Evolutionary conservation across 2,888 invertebrate genomes (phyloP).

Genomic region (Masnerella sp.): DNA sequence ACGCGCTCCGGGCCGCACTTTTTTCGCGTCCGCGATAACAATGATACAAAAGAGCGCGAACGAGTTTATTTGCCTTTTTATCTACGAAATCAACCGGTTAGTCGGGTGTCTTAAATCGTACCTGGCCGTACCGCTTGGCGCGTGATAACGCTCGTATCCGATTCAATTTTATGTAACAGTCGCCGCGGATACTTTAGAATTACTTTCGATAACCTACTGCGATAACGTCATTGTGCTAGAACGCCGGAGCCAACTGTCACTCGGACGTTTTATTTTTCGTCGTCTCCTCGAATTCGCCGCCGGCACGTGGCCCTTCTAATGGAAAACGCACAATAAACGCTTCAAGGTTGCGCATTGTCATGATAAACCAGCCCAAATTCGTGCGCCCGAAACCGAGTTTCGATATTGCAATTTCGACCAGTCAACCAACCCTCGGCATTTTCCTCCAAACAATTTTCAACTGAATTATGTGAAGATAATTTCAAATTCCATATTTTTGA

Average conservation of each 20-base stretch:
- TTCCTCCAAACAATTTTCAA: no score
- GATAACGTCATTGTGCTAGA: slow-evolving; percentile 51
- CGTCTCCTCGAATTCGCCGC: slow-evolving; percentile 16
- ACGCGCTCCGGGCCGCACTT: slow-evolving; percentile 22
- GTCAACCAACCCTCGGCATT: no score
- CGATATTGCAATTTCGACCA: neutral
- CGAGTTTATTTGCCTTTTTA: slow-evolving; percentile 53
- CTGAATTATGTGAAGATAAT: no score
- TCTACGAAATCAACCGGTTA: slow-evolving; percentile 60
- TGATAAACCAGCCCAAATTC: slow-evolving; percentile 13
- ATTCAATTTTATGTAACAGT: slow-evolving; percentile 73
- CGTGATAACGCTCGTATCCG: slow-evolving; percentile 65
- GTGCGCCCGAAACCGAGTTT: neutral
- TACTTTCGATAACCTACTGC: slow-evolving; percentile 61
- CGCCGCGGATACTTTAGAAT: slow-evolving; percentile 60
- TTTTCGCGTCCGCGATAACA: slow-evolving; percentile 36
- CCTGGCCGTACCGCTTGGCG: slow-evolving; percentile 63
- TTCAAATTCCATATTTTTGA: no score
- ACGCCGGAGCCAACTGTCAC: slow-evolving; percentile 45
- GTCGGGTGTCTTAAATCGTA: slow-evolving; percentile 59
- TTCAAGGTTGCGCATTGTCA: slow-evolving; percentile 18
- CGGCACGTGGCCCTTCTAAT: slow-evolving; percentile 34
- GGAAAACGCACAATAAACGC: slow-evolving; percentile 19
- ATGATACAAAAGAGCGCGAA: slow-evolving; percentile 53
- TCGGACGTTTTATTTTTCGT: slow-evolving; percentile 11